Base-by-base conservation (phyloP, 1,140 invertebrate genomes). In the Penaeus chinensis region DNA sequence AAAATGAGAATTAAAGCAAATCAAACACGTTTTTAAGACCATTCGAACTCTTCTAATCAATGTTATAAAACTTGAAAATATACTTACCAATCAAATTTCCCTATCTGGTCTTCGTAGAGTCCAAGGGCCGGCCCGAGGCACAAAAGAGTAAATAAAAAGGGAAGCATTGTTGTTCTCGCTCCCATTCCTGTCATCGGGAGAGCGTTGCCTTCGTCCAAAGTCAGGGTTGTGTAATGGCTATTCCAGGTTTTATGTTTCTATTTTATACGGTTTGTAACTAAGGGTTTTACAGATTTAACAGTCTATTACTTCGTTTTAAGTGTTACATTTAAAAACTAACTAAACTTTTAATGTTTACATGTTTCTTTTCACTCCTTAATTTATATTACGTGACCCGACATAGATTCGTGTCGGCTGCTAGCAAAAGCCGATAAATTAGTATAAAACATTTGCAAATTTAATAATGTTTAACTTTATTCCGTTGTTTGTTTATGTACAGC, bases 11-110 rank as follows among this genome's bases (percentile, higher is more conserved):
- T 10, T 54, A 16, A 54, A 4, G 37, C 47, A 54, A 16, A 54
- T 8, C 2, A 37, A 37, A 78, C 4, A 20, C 7, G 54, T 27
- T 42, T 37, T 37, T 13, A 1, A 0, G 7, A 27, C 7, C 2
- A 69, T 18, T 37, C 32, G 32, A 13, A 24, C 69, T 27, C n/a
- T 19, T 2, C 10, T 71, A 19, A 37, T 16, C 13, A 13, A 20
- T 18, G 19, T 71, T 71, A 71, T 71, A 19, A 13, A 24, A 27
- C 69, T 13, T 54, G 54, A 54, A 16, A 16, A 0, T 54, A 22
- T 11, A 62, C 86, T 83, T 79, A 88, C 86, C 86, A 88, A 63
- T 88, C 86, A 79, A 88, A 88, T 24, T 88, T 88, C 18, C 86
- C 86, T 66, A 88, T 83, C 54, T 88, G 86, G 47, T 88, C 86